Conservation (phyloP, 2,113 vertebrate genomes). For the Ascaphus truei region DNA sequence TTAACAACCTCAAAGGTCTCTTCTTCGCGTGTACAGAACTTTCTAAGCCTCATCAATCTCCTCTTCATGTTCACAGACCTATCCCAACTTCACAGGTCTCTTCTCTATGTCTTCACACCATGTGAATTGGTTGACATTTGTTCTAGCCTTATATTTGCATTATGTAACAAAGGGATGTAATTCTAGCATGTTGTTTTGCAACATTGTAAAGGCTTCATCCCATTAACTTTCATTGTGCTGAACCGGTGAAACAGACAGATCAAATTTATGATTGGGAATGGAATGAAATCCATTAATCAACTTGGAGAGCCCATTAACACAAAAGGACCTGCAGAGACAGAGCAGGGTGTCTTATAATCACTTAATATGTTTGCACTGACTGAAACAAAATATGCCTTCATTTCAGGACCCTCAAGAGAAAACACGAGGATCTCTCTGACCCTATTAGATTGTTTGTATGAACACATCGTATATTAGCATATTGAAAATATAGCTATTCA, state of each 20-base stretch:
- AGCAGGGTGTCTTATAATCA: conserved; percentile 27
- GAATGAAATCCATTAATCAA: conserved; percentile 37
- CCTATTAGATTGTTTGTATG: not conserved
- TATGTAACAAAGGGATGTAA: not conserved
- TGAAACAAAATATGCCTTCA: not conserved
- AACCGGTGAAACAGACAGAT: conserved; percentile 14
- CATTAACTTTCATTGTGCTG: conserved; percentile 30
- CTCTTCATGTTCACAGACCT: too few relatives aligned
- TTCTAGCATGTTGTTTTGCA: conserved; percentile 12
- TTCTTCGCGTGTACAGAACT: too few relatives aligned
- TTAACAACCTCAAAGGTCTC: too few relatives aligned
- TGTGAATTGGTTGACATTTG: too few relatives aligned
- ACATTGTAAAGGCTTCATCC: not conserved
- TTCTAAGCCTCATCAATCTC: too few relatives aligned
- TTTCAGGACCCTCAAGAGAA: not conserved
- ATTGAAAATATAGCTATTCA: not conserved
- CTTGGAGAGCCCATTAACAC: conserved; percentile 31
- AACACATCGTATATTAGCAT: rapidly evolving
- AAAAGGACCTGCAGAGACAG: conserved; percentile 15
- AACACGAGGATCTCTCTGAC: not conserved
- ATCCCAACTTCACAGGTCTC: too few relatives aligned
- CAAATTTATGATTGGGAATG: conserved; percentile 31
- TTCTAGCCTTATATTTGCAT: not conserved
- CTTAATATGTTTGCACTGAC: conserved; percentile 22
- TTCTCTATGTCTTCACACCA: too few relatives aligned